These are phyloP conservation scores for Egretta garzetta DNA, from an alignment of 2,113 vertebrate species.

Conservation along the genomic window DNA sequence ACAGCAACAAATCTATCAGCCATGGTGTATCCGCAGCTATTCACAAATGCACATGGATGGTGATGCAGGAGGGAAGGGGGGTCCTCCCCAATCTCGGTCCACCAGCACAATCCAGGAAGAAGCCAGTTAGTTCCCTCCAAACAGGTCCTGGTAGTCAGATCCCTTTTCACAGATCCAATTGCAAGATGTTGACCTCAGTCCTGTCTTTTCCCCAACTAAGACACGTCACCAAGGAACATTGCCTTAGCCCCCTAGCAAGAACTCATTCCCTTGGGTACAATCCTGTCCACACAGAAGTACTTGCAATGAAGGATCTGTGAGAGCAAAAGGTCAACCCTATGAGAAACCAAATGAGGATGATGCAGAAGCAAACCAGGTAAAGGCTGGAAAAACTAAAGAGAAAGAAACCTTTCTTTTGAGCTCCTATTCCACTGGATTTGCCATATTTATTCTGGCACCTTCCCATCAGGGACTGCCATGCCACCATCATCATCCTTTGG, in stretches of 20 bases:
- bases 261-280: background rate
- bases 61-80: background rate
- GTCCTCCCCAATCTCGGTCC: background rate
- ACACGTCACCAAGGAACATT: background rate
- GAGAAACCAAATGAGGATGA: background rate
- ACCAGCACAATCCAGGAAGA: background rate
- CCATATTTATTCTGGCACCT: background rate
- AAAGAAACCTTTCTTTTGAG: background rate
- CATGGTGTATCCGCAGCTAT: rapidly evolving
- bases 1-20: background rate
- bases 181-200: background rate
- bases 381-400: background rate
- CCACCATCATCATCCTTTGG: background rate
- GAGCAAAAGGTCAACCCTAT: background rate
- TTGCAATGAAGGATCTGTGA: background rate
- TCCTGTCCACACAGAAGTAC: background rate
- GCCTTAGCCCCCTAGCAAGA: background rate
- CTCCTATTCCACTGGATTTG: background rate
- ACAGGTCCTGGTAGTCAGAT: background rate
- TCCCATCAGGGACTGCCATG: background rate
- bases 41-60: rapidly evolving
- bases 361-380: background rate
- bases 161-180: background rate
- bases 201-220: background rate
- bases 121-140: background rate